phyloP scores from a whole-genome alignment of 2,113 vertebrate species.

The Morone chrysops region DNA sequence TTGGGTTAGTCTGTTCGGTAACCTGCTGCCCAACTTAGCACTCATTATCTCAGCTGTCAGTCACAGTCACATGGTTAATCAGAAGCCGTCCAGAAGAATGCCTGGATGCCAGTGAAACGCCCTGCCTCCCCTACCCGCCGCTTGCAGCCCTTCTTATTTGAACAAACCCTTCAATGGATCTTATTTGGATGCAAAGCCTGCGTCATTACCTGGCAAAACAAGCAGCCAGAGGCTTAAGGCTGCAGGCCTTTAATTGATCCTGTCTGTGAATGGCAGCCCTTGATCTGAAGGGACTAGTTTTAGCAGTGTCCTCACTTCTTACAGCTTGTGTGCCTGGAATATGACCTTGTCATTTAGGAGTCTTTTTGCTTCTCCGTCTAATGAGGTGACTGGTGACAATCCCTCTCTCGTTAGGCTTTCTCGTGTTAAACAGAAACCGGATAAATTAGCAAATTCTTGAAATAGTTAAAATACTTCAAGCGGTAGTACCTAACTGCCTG shows the following conservation, averaged over 20 bases:
- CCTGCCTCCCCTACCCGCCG: not conserved
- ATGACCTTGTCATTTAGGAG: constrained; percentile 71
- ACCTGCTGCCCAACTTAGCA: constrained; percentile 42
- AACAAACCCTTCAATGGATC: constrained; percentile 34
- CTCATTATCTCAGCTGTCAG: constrained; percentile 47
- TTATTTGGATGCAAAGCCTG: constrained; percentile 72
- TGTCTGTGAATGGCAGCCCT: constrained; percentile 68
- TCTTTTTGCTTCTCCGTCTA: constrained; percentile 24
- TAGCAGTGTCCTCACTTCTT: constrained; percentile 69
- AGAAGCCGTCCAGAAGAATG: constrained; percentile 1
- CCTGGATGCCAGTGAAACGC: constrained; percentile 28
- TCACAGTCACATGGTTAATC: constrained; percentile 41
- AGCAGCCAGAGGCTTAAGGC: constrained; percentile 68
- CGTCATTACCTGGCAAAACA: constrained; percentile 69
- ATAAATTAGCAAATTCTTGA: constrained; percentile 10
- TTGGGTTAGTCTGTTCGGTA: constrained; percentile 43
- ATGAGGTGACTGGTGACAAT: constrained; percentile 17
- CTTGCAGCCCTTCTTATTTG: constrained; percentile 26
- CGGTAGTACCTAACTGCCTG: not conserved
- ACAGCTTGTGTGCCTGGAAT: constrained; percentile 72
- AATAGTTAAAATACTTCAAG: not conserved
- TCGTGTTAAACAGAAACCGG: not conserved
- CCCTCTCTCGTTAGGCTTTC: not conserved
- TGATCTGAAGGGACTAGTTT: constrained; percentile 70
- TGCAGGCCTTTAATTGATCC: constrained; percentile 78